phyloP scores from a whole-genome alignment of 2,113 vertebrate genomes.

The Puma concolor region DNA sequence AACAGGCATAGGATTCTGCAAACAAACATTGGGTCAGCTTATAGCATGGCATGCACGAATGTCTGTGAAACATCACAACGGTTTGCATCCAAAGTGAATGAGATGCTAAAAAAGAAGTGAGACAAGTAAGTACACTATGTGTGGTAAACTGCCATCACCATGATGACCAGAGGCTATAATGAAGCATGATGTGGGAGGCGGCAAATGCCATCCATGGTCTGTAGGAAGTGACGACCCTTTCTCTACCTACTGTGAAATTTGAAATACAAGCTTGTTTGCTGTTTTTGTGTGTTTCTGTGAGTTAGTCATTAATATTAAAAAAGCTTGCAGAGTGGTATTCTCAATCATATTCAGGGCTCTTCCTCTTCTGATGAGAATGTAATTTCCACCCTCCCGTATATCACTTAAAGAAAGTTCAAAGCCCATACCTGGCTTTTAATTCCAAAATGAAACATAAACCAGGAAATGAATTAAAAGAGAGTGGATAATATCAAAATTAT shows the following conservation, averaged over 20 bases:
- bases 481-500: neutral
- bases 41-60: neutral
- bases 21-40: neutral
- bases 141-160: neutral
- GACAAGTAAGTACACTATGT: neutral
- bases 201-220: neutral
- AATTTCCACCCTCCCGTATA: neutral
- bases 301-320: neutral
- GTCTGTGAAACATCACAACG: neutral
- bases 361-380: neutral
- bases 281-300: neutral
- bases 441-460: neutral
- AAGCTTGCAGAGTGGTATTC: neutral
- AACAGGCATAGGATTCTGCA: neutral
- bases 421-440: neutral
- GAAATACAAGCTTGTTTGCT: neutral
- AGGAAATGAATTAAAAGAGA: neutral
- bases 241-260: neutral
- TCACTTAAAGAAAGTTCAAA: neutral
- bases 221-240: neutral
- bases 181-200: neutral
- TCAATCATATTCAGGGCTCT: neutral
- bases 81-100: neutral
- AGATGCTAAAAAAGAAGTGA: neutral
- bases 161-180: neutral